Conservation (phyloP, 2,888 invertebrate genomes). For the Minunthozetes semirufus region DNA sequence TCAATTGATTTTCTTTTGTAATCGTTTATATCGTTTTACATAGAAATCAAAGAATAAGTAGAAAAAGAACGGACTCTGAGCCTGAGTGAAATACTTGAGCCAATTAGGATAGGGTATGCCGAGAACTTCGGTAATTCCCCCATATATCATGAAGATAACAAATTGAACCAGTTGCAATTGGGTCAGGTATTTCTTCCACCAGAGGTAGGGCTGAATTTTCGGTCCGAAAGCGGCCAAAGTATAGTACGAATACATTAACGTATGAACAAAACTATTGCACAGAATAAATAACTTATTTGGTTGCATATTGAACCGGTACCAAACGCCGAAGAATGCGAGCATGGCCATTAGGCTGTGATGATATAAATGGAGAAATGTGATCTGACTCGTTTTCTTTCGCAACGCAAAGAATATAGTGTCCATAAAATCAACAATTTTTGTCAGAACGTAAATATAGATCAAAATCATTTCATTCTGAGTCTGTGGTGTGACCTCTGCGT, state of each 20-base stretch:
- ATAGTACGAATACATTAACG: neutral
- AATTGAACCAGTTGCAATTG: neutral
- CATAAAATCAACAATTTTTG: neutral
- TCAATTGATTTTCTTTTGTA: no score
- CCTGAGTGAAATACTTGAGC: neutral
- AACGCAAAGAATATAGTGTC: neutral
- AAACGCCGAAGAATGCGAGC: neutral
- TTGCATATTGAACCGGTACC: neutral
- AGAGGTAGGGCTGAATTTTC: neutral
- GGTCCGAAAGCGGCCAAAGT: neutral
- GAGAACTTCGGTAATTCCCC: neutral
- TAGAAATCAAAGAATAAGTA: slow-evolving; percentile 9
- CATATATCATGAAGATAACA: neutral
- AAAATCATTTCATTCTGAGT: neutral
- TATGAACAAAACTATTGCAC: neutral
- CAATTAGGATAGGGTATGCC: neutral
- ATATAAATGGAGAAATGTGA: neutral
- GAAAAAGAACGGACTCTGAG: neutral
- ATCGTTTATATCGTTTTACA: neutral
- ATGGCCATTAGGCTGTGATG: neutral
- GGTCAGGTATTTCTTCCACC: neutral
- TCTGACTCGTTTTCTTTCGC: neutral
- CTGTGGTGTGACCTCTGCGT: neutral
- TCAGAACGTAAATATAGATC: neutral
- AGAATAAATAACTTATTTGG: neutral